These are phyloP conservation scores for Caerostris darwini DNA, from an alignment of 1,140 invertebrate species.

Conservation along the genomic window DNA sequence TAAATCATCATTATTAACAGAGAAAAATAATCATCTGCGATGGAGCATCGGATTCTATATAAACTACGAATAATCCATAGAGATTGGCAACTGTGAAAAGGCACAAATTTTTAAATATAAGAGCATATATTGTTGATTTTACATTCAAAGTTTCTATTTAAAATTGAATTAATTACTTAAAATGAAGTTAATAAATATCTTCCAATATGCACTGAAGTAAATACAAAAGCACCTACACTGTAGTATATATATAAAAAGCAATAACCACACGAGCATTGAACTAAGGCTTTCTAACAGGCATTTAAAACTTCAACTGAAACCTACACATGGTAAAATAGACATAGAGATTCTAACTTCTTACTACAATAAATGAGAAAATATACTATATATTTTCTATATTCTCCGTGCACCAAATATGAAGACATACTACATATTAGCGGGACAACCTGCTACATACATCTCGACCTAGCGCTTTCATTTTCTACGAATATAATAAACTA, in stretches of 20 bases:
- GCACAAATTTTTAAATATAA: no score
- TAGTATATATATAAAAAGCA: background rate
- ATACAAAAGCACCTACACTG: background rate
- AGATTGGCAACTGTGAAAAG: no score
- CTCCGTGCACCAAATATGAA: background rate
- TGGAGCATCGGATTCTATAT: no score
- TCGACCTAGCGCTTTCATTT: slow-evolving; percentile 65
- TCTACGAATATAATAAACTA: slow-evolving; percentile 31
- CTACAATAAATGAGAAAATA: background rate
- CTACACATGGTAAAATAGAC: background rate
- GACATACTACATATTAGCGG: background rate
- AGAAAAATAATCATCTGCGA: no score
- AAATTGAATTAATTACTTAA: no score
- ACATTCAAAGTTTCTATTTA: no score
- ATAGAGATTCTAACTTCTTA: background rate
- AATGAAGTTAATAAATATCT: no score
- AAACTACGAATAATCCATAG: no score
- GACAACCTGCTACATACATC: slow-evolving; percentile 16
- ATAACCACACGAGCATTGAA: background rate
- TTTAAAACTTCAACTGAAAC: background rate
- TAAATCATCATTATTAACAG: no score
- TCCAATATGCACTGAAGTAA: background rate
- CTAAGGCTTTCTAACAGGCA: background rate
- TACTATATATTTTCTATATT: background rate
- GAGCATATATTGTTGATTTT: no score